Percentiles rank a stretch among this genome's conserved stretches.
These are phyloP conservation scores for Alfaro cultratus DNA, from an alignment of 2,797 vertebrate species.

Conservation along the genomic window DNA sequence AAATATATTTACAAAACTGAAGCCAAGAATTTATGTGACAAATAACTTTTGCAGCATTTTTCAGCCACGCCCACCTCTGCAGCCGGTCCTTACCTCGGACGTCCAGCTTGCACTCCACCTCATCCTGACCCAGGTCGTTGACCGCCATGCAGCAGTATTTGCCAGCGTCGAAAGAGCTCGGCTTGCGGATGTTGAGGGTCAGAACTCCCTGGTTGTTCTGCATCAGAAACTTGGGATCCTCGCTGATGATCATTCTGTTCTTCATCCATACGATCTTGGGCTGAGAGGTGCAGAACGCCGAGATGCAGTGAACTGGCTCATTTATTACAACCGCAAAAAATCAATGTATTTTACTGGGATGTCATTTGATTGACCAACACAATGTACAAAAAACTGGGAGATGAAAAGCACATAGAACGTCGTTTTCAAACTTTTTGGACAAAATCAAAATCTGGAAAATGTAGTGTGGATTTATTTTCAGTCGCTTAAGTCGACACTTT, in stretches of 20 bases:
- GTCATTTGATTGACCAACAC: neutral
- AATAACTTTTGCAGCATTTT: neutral
- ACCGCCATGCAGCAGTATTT: constrained; percentile 89
- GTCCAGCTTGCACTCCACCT: constrained; percentile 90
- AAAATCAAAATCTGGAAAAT: neutral
- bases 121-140: constrained; percentile 88
- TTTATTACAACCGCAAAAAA: neutral
- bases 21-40: neutral
- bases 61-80: neutral
- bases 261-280: constrained; percentile 97
- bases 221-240: constrained; percentile 92
- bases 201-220: constrained; percentile 94
- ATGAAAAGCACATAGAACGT: neutral
- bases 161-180: constrained; percentile 88
- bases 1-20: neutral
- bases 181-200: constrained; percentile 95
- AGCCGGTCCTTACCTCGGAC: constrained; percentile 82
- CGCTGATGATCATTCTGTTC: constrained; percentile 91
- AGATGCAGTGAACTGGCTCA: neutral
- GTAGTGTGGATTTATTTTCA: neutral
- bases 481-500: neutral
- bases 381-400: neutral
- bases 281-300: constrained; percentile 63
- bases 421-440: neutral
- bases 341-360: neutral